A percentile compares a stretch with the other conserved stretches of the same genome.
Conservation (phyloP, 1,140 invertebrate genomes). For the Camponotus vicinus region DNA sequence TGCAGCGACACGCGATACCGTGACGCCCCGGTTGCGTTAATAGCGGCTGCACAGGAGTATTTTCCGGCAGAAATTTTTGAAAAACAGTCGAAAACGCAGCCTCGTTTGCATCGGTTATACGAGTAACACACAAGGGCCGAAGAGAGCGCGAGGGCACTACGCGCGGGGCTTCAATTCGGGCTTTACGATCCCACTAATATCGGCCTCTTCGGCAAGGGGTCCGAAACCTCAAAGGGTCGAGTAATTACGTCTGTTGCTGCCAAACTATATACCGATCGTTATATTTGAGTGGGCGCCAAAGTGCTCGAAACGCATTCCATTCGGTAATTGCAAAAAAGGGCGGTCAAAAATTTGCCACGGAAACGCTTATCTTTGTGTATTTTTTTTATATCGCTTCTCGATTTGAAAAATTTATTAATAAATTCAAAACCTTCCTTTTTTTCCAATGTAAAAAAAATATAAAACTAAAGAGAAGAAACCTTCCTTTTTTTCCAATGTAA, state of each 20-base stretch:
- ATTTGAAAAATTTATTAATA: neutral
- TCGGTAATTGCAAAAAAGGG: constrained; percentile 46
- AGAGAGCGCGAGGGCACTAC: neutral
- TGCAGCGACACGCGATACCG: constrained; percentile 41
- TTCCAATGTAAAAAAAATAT: neutral
- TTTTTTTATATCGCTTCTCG: neutral
- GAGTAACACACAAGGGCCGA: neutral
- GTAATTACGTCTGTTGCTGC: constrained; percentile 62
- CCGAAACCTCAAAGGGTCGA: constrained; percentile 59
- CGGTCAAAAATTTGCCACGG: neutral
- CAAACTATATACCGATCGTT: constrained; percentile 53
- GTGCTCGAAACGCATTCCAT: constrained; percentile 41
- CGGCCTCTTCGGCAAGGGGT: constrained; percentile 50
- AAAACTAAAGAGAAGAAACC: no score
- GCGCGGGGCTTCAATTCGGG: constrained; percentile 48
- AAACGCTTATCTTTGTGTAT: constrained; percentile 1
- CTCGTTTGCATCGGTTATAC: constrained; percentile 39
- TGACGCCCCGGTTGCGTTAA: neutral
- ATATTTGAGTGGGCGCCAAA: constrained; percentile 50
- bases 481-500: neutral
- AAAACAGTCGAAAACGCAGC: constrained; percentile 23
- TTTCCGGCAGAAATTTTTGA: constrained; percentile 28
- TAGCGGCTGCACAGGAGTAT: neutral
- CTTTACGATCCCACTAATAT: constrained; percentile 59
- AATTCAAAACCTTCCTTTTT: neutral